Base-by-base conservation (phyloP, 1,140 invertebrate genomes). In the Harpegnathos saltator region DNA sequence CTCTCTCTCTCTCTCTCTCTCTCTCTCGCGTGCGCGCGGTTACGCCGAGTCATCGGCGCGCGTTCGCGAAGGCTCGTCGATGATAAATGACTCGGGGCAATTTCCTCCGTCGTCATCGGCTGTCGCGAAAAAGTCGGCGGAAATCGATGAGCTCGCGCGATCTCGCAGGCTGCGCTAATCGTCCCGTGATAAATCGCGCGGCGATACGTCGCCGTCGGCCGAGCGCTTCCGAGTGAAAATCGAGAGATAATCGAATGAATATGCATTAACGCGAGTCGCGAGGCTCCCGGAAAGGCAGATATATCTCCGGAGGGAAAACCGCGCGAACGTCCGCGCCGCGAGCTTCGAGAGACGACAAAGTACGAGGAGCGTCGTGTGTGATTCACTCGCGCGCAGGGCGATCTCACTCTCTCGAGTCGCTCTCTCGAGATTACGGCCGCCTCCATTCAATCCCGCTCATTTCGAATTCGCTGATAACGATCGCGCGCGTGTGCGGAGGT, bases 1-100 rank as follows among this genome's bases (percentile, higher is more conserved):
- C n/a, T n/a, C n/a, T n/a, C n/a, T n/a, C n/a, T n/a, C n/a, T n/a
- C n/a, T n/a, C n/a, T n/a, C n/a, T n/a, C n/a, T n/a, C n/a, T n/a
- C n/a, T n/a, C n/a, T n/a, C n/a, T n/a, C 26, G 61, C 29, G 52
- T 24, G 71, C 50, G n/a, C 58, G 66, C 54, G 44, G 29, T 38
- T 22, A 33, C 33, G 68, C 68, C n/a, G 19, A 61, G 22, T 44
- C 61, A 62, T 75, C 61, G 54, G 48, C 33, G 56, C 33, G 56
- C 33, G n/a, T 44, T 52, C 17, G 44, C 17, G 9, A 22, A n/a
- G n/a, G 50, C 26, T 9, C 22, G 17, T 24, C 15, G 48, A 80
- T 86, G 85, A 86, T 73, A 52, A 68, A 84, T 84, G 74, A 48
- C 63, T 58, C 9, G n/a, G 26, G n/a, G 50, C 14, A 58, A 69